Evolutionary conservation across 2,113 vertebrate genomes (phyloP), one percentile per base, ranked within the genome.

Genomic region (Felis chaus): DNA sequence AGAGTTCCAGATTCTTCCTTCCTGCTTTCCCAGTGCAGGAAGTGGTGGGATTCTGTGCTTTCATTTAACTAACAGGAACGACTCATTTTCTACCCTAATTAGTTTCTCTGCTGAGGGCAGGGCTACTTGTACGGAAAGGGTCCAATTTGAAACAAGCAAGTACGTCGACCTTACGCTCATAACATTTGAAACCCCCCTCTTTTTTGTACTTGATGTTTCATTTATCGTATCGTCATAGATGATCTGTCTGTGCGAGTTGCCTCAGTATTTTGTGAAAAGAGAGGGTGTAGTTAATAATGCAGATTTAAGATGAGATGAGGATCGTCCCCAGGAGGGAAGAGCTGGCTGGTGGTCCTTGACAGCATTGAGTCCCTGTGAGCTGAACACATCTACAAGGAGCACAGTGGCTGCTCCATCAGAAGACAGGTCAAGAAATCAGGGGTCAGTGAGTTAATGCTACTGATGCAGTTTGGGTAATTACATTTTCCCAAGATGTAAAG

Each of bases 381-480:
- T 3, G 3, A 63, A 14, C 25, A 0, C 1, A 3, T 19, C 13
- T 29, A 29, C 1, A 12, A 12, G 39, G 63, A 12, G 10, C 33
- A 1, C 3, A 0, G 12, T 21, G 80, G 16, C 68, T 39, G 36
- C 21, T 11, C 57, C 55, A 0, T 16, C 8, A 2, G 13, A 10
- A 83, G 18, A 9, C n/a, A 25, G 23, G 61, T 10, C 33, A 9
- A 93, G 18, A 83, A 81, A 21, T 31, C 57, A 11, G 4, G 27
- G 33, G 36, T 65, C 19, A 39, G 31, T 4, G 36, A 50, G 41
- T n/a, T 8, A 3, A 53, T 45, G 33, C 45, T 61, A 31, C 13
- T 2, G 15, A n/a, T 61, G 5, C 16, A 25, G 18, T 23, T 92
- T 29, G 10, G 69, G 66, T 23, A 69, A 39, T 63, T 69, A 25